Conservation (phyloP, 2,888 invertebrate genomes). For the Phoenoteleia sp. region DNA sequence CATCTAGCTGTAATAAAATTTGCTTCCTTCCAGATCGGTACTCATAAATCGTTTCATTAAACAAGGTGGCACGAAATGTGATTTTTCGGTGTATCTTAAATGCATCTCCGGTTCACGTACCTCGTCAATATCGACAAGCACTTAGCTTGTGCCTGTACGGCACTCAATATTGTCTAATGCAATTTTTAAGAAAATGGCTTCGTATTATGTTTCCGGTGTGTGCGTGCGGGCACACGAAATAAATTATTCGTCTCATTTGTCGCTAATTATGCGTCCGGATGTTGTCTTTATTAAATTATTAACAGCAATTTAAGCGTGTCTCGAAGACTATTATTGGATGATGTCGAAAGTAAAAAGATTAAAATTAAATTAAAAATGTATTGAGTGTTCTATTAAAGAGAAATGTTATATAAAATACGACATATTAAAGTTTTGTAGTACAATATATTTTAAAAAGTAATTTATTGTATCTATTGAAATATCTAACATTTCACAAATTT, state of each 20-base stretch:
- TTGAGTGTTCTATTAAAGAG: too few relatives aligned
- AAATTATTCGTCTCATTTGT: slow-evolving; percentile 49
- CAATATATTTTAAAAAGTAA: too few relatives aligned
- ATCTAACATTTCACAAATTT: too few relatives aligned
- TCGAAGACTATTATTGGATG: too few relatives aligned
- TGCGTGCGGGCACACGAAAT: slow-evolving; percentile 2
- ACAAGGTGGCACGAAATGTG: slow-evolving; percentile 46
- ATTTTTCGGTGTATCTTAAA: slow-evolving; percentile 63
- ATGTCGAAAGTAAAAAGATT: too few relatives aligned
- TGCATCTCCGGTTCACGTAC: slow-evolving; percentile 47
- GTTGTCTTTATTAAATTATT: slow-evolving; percentile 55
- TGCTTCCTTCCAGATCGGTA: slow-evolving; percentile 18
- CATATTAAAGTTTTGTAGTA: too few relatives aligned
- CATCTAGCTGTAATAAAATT: slow-evolving; percentile 31
- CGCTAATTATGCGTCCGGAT: slow-evolving; percentile 44
- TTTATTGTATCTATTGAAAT: too few relatives aligned
- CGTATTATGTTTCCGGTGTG: background rate
- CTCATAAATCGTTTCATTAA: slow-evolving; percentile 45
- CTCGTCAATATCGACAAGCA: slow-evolving; percentile 64
- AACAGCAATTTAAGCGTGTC: slow-evolving; percentile 45
- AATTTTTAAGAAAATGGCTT: slow-evolving; percentile 44
- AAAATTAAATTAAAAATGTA: too few relatives aligned
- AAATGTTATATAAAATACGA: too few relatives aligned
- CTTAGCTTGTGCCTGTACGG: slow-evolving; percentile 41
- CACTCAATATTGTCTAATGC: slow-evolving; percentile 54